Base-by-base conservation (phyloP, 2,797 vertebrate genomes). In the Acanthis flammea region DNA sequence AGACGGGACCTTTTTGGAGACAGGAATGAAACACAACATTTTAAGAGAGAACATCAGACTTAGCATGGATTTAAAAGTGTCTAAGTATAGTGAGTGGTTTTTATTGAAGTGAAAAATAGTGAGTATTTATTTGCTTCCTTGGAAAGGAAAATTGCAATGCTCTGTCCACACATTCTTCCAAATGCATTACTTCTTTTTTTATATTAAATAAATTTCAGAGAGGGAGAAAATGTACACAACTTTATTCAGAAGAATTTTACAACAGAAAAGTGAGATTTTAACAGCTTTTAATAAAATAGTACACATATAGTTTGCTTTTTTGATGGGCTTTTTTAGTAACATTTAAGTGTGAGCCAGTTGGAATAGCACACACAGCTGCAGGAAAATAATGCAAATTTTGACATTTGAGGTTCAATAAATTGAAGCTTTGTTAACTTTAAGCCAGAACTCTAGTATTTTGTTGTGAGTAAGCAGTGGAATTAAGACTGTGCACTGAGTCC, bases 361-460 rank as follows among this genome's bases (percentile, higher is more conserved):
- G 57, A 90, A 71, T n/a, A 80, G 44, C 39, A 54, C 16, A 79
- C 57, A 51, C 79, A 91, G 57, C 90, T 91, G 82, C 72, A 71
- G 86, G 58, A 89, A 87, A 95, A 86, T 74, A 89, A 89, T 91
- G 89, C 87, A 92, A 72, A 90, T 95, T 77, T 77, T 95, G 86
- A 91, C 68, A 94, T 92, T 91, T 91, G 70, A 50, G 17, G 33
- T 91, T 94, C 62, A 61, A 7, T 68, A 91, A 90, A 79, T 57
- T 65, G 74, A 90, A 95, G 78, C 65, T 96, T 90, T 87, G 50
- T 87, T 92, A 80, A 93, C 33, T 93, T 65, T 55, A 68, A 80
- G 50, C 54, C 10, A 74, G 67, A 92, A 94, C 33, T 72, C 23
- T 86, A 60, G 44, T 41, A 63, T 72, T 86, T 90, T 86, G 19